phyloP scores from a whole-genome alignment of 2,797 vertebrate species.

The Lacerta bilineata region DNA sequence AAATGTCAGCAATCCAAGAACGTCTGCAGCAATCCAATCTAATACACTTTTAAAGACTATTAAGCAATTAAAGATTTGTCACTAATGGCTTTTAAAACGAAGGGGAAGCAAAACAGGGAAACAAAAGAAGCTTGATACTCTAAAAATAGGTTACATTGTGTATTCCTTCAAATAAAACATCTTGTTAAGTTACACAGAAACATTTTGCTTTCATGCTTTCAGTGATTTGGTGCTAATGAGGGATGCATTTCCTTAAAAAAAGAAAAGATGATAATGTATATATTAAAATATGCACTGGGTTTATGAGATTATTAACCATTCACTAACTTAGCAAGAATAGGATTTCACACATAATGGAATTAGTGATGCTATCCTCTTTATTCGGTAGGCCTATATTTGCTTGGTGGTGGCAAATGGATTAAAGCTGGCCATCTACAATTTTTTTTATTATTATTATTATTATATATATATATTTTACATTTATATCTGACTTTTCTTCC shows the following conservation, averaged over 20 bases:
- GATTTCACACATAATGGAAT: background rate
- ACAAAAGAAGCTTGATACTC: background rate
- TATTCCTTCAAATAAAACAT: conserved; percentile 31
- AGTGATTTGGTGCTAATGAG: background rate
- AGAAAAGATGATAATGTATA: conserved; percentile 9
- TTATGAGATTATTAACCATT: background rate
- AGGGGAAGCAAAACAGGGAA: conserved; percentile 1
- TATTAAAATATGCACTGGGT: background rate
- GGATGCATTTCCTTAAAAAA: background rate
- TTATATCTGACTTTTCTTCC: no score
- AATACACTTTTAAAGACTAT: background rate
- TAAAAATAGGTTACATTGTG: background rate
- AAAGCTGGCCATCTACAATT: background rate
- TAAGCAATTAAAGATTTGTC: conserved; percentile 38
- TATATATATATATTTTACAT: no score
- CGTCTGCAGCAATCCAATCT: background rate
- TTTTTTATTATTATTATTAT: no score
- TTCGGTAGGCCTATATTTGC: background rate
- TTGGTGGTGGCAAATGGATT: background rate
- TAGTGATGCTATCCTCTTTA: background rate
- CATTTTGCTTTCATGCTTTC: background rate
- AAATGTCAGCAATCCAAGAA: conserved; percentile 31
- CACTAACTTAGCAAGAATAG: background rate
- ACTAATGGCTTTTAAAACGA: conserved; percentile 20
- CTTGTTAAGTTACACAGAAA: background rate